Percentiles rank a stretch among this genome's conserved stretches.
Conservation (phyloP, 2,888 invertebrate genomes). For the Drosophila merina region DNA sequence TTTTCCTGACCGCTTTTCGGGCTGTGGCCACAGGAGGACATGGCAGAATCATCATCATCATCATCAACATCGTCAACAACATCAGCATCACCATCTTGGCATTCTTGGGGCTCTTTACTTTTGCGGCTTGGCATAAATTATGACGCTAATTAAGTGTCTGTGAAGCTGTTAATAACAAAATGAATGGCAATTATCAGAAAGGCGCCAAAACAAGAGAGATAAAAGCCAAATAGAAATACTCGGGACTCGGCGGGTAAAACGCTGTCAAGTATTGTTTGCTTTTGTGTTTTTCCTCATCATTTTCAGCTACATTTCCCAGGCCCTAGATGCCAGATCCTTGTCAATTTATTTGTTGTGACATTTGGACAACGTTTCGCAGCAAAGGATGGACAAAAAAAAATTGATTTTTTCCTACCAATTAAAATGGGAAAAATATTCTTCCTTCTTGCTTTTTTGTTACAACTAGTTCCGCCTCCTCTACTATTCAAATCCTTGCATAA, state of each 20-base stretch:
- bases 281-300: constrained; percentile 10
- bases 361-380: background rate
- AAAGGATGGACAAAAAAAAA: background rate
- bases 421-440: background rate
- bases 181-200: constrained; percentile 57
- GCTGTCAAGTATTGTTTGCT: constrained; percentile 14
- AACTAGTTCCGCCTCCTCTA: background rate
- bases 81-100: constrained; percentile 16
- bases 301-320: constrained; percentile 3
- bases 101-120: constrained; percentile 25
- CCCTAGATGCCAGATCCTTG: background rate
- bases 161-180: constrained; percentile 57
- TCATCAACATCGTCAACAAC: constrained; percentile 12
- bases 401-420: background rate
- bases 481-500: background rate
- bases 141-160: constrained; percentile 70
- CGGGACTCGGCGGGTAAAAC: background rate
- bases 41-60: constrained; percentile 5
- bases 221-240: constrained; percentile 32
- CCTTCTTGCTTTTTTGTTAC: background rate
- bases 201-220: constrained; percentile 20
- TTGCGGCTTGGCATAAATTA: constrained; percentile 54
- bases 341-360: background rate
- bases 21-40: constrained; percentile 8
- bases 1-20: constrained; percentile 25